Percentiles rank a stretch among this genome's conserved stretches.
These are phyloP conservation scores for Novumbra hubbsi DNA, from an alignment of 2,797 vertebrate species.

Conservation along the genomic window DNA sequence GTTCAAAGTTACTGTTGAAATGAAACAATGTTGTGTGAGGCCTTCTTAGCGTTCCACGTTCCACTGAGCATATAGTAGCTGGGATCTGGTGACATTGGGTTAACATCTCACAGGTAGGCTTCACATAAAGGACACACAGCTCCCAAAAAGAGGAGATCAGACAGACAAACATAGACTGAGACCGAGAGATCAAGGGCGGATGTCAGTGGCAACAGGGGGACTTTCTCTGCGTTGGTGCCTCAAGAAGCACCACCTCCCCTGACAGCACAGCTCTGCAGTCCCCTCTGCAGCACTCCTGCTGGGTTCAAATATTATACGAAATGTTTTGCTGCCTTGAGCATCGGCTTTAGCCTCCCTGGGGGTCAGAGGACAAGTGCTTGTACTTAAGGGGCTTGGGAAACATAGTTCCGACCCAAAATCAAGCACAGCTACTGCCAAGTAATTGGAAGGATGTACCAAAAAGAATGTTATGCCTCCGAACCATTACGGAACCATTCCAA, in stretches of 20 bases:
- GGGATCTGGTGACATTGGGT: too few relatives aligned
- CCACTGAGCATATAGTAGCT: too few relatives aligned
- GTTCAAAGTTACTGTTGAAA: too few relatives aligned
- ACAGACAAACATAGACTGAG: background rate
- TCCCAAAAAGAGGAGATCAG: background rate
- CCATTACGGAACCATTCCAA: too few relatives aligned
- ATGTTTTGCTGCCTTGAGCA: background rate
- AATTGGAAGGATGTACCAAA: background rate
- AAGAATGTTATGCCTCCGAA: background rate
- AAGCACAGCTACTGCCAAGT: background rate
- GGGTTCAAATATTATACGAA: background rate
- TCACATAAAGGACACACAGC: background rate
- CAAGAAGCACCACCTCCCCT: background rate
- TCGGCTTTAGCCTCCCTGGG: background rate
- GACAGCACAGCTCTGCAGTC: background rate
- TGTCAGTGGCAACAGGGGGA: slow-evolving; percentile 6
- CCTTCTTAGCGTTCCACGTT: too few relatives aligned
- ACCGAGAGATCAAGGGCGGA: background rate
- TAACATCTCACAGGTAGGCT: too few relatives aligned
- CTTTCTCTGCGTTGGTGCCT: background rate
- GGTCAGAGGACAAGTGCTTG: background rate
- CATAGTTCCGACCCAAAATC: background rate
- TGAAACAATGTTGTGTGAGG: too few relatives aligned
- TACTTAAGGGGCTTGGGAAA: background rate
- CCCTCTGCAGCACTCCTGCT: background rate